Base-by-base conservation (phyloP, 1,140 invertebrate genomes). In the Cydia pomonella region DNA sequence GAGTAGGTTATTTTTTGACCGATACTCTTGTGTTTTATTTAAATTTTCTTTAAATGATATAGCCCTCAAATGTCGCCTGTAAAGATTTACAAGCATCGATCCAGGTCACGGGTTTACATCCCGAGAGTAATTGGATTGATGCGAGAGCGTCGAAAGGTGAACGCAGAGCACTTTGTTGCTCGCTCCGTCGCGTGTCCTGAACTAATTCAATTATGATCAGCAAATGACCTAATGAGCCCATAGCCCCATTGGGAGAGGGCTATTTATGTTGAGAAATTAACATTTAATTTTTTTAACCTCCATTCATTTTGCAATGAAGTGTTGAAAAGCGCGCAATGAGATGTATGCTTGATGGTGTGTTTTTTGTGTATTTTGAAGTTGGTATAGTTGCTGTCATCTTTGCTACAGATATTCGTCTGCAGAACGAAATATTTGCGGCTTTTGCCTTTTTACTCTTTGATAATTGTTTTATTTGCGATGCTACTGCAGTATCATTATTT, bases 61-160 rank as follows among this genome's bases (percentile, higher is more conserved):
- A 38, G 9, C 33, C 33, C 33, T 38, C 33, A 38, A 38, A 38
- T 38, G 0, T 9, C 7, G 33, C 7, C 33, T 38, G 41, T 44
- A 16, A 16, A 16, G 41, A 44, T 44, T 44, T 44, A 63, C 72
- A 75, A 47, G 27, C 71, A 50, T 38, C 73, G 79, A 87, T 80
- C 81, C 80, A 79, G 85, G 86, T 85, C 85, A 84, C 73, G 80
- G 76, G 88, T 86, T 87, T 84, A 89, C 81, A 87, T 86, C 85
- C 83, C 85, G 85, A 81, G 80, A 85, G 79, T 89, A 89, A 89
- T 89, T 75, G 81, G 84, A 89, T 89, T 86, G 85, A 59, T 84
- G 79, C 69, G 69, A 72, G 76, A 77, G 78, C 76, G 53, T 59
- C 53, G 53, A 59, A 59, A 59, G 73, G 76, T 75, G 80, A 83